Evolutionary conservation across 2,888 invertebrate species (phyloP), one percentile per base, ranked within the genome.

Genomic region (Euphydryas editha): DNA sequence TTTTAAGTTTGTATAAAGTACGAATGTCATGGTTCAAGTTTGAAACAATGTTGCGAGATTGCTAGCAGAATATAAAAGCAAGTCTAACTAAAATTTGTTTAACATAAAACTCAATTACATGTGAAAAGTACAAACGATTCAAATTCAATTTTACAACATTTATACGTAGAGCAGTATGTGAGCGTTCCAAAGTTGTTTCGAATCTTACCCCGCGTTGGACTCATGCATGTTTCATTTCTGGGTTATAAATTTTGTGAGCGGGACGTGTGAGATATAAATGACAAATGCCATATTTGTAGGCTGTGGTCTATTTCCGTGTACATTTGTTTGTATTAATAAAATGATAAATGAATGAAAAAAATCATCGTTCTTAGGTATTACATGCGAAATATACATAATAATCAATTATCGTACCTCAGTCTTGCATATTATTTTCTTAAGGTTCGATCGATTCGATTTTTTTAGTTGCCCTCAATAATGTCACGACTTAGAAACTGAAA

Each of bases 201-300:
- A 68, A 65, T 67, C 67, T 56, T 54, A 54, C 59, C 61, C 51
- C 51, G 59, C 64, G 37, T 66, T 56, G 63, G 60, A 54, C 60
- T 55, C 67, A 37, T 72, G 71, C 60, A 73, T 69, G 72, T 75
- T 76, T 76, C 73, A 75, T 75, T 75, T 76, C 68, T 66, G 59
- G 67, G 62, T 71, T 66, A 72, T 73, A 73, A 70, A 76, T 77
- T 76, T 71, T 62, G 69, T 67, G 59, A 46, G 56, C 60, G 59
- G 60, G 73, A 72, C 72, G 68, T 70, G 72, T 70, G 74, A 74
- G 73, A 69, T 73, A 73, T 58, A 36, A 54, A 57, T 73, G 74
- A 72, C 73, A 67, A 55, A 62, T 59, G 51, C 30, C 51, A 24
- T 30, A 51, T 51, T 54, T 54, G 30, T 54, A 36, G 54, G 54